Evolutionary conservation across 2,113 vertebrate genomes (phyloP).

Genomic region (Otolemur garnettii): DNA sequence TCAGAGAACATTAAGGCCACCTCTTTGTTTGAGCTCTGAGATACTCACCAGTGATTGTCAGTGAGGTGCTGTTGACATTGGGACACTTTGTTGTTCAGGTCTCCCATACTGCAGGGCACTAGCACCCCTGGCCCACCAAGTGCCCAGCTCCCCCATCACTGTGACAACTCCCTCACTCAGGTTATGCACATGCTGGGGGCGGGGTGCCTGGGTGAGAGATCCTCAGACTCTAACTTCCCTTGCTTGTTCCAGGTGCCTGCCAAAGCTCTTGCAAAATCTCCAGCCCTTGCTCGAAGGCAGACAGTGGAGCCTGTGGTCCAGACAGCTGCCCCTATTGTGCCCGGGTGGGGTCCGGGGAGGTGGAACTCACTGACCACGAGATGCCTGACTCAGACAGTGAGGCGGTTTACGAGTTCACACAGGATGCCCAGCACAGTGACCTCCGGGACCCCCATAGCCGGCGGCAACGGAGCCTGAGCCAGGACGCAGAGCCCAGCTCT

Average conservation of each 20-base stretch:
- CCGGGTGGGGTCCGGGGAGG: conserved; percentile 87
- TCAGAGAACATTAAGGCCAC: neutral
- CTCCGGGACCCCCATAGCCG: conserved; percentile 84
- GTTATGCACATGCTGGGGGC: neutral
- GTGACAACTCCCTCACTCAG: neutral
- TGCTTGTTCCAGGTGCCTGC: conserved; percentile 87
- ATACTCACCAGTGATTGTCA: neutral
- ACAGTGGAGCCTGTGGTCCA: conserved; percentile 89
- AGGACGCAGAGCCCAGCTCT: conserved; percentile 64
- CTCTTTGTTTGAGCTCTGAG: neutral
- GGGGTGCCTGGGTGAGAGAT: neutral
- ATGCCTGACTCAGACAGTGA: conserved; percentile 94
- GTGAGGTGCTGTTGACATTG: neutral
- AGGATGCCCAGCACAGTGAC: conserved; percentile 93
- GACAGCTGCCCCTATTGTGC: conserved; percentile 96
- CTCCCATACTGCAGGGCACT: neutral
- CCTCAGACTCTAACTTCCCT: conserved; percentile 29
- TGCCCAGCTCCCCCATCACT: neutral
- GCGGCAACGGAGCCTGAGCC: conserved; percentile 37
- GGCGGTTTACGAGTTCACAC: conserved; percentile 95
- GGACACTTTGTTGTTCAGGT: neutral
- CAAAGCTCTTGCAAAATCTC: conserved; percentile 90
- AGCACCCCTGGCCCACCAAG: neutral
- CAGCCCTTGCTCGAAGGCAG: conserved; percentile 92
- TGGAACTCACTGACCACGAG: conserved; percentile 90